A percentile compares a stretch with the other conserved stretches of the same genome.
These are phyloP conservation scores for Melopsittacus undulatus DNA, from an alignment of 2,797 vertebrate species.

Conservation along the genomic window DNA sequence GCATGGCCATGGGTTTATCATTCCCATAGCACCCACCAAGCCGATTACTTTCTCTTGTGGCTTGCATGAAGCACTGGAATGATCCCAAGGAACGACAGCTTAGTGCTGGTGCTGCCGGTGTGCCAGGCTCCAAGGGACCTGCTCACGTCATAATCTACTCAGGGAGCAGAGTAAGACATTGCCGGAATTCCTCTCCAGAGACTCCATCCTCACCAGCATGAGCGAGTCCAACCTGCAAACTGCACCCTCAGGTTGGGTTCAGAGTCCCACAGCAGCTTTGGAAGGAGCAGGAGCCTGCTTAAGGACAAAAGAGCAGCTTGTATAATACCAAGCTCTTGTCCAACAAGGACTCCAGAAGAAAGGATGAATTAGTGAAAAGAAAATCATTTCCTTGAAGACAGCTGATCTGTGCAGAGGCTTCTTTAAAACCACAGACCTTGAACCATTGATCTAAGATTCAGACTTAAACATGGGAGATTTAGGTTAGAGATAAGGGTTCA, in stretches of 20 bases:
- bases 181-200: slow-evolving; percentile 64
- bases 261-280: not conserved
- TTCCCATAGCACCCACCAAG: not conserved
- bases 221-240: slow-evolving; percentile 45
- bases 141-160: not conserved
- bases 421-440: too few species aligned
- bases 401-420: too few species aligned
- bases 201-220: not conserved
- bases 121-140: not conserved
- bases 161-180: slow-evolving; percentile 56
- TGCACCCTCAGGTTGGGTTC: not conserved
- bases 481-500: not conserved
- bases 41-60: not conserved
- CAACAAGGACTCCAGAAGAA: too few species aligned
- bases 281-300: too few species aligned
- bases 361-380: too few species aligned
- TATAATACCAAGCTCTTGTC: too few species aligned
- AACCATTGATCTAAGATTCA: too few species aligned
- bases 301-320: too few species aligned
- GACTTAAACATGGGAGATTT: too few species aligned
- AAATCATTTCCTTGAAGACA: too few species aligned
- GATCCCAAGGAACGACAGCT: not conserved
- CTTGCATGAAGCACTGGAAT: rapidly evolving
- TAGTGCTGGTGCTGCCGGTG: rapidly evolving
- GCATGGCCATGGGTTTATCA: rapidly evolving